phyloP scores from a whole-genome alignment of 2,797 vertebrate genomes.

The Gadopsis marmoratus region DNA sequence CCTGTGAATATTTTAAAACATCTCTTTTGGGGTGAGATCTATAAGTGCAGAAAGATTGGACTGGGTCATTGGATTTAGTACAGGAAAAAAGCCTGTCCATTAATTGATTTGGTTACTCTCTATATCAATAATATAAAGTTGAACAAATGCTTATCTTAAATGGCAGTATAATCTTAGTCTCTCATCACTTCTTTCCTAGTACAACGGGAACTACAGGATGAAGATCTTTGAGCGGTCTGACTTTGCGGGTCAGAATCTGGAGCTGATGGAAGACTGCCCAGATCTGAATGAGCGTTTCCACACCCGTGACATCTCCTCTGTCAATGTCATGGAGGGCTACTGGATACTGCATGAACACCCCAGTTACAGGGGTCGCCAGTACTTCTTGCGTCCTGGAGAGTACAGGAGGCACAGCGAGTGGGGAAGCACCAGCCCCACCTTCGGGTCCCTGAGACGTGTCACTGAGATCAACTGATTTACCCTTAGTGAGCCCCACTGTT shows the following conservation, averaged over 20 bases:
- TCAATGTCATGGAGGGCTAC: slow-evolving; percentile 87
- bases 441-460: slow-evolving; percentile 85
- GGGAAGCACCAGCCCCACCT: slow-evolving; percentile 80
- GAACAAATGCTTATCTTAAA: background rate
- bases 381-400: slow-evolving; percentile 86
- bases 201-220: slow-evolving; percentile 85
- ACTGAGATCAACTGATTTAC: slow-evolving; percentile 80
- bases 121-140: background rate
- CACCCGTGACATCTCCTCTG: slow-evolving; percentile 85
- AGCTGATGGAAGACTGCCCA: slow-evolving; percentile 87
- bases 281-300: slow-evolving; percentile 85
- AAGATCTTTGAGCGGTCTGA: slow-evolving; percentile 86
- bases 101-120: too few relatives aligned
- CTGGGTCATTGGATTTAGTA: background rate
- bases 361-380: slow-evolving; percentile 87
- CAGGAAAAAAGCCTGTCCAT: background rate
- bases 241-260: slow-evolving; percentile 85
- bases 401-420: slow-evolving; percentile 86
- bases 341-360: slow-evolving; percentile 89
- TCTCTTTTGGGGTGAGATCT: slow-evolving; percentile 19
- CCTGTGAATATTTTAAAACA: slow-evolving; percentile 29
- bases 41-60: background rate
- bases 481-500: slow-evolving; percentile 36
- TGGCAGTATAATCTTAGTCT: background rate
- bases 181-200: slow-evolving; percentile 60